Evolutionary conservation across 2,797 vertebrate species (phyloP), one percentile per base, ranked within the genome.

Genomic region (Tadarida brasiliensis): DNA sequence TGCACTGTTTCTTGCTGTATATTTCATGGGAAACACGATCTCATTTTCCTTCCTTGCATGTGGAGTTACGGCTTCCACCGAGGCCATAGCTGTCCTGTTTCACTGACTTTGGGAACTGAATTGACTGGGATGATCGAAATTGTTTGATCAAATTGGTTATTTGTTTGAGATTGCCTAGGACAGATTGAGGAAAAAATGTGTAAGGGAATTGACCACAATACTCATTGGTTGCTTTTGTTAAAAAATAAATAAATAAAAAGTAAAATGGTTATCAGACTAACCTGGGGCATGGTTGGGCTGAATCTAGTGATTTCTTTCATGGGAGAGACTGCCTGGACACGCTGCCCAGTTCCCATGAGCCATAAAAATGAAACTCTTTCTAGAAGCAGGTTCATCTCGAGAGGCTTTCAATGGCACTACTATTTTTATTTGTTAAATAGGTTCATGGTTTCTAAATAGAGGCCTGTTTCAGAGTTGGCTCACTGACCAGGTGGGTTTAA

Each of bases 381-480:
- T 68, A 49, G 44, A 56, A 70, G 89, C 24, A 54, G 28, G 14
- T 30, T 68, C 86, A 24, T 91, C 44, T 30, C 17, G 6, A 39
- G 73, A 82, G 65, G 22, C 20, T 71, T 94, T 89, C 20, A 71
- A 71, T 19, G 71, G 19, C 17, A 24, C 10, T 59, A 4, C 24
- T 47, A 44, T 57, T 96, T 97, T 96, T 10, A 35, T 67, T 92
- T 65, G 49, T 88, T 86, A 93, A 88, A n/a, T 70, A 49, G 11
- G 26, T 87, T 59, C 19, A 20, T 91, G n/a, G n/a, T n/a, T n/a
- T n/a, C n/a, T n/a, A n/a, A n/a, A n/a, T n/a, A n/a, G n/a, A n/a
- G n/a, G n/a, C n/a, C n/a, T n/a, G n/a, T n/a, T n/a, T n/a, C n/a
- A n/a, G n/a, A n/a, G n/a, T n/a, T n/a, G n/a, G n/a, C n/a, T n/a